Evolutionary conservation across 2,888 invertebrate genomes (phyloP), one percentile per base, ranked within the genome.

Genomic region (Leucophenga maculata): DNA sequence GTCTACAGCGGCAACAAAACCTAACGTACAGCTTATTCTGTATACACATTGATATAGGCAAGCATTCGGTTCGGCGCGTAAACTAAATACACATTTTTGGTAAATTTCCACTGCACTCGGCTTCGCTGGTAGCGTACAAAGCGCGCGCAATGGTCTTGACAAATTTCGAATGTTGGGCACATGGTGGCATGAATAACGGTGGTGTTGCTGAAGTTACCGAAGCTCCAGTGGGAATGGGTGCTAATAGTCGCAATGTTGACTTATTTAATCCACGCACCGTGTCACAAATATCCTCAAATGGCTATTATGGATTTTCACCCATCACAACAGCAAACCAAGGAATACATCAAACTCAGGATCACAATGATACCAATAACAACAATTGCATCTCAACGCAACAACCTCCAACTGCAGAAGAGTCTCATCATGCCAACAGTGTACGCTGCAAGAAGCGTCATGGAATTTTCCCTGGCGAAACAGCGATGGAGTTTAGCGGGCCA

Each of bases 161-260:
- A 26, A 87, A 85, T 81, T 84, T 86, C 70, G 87, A 87, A 78
- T 85, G 84, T 73, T 87, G 87, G 87, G 87, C 87, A 75, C 82
- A 86, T 77, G 86, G 85, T 68, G 84, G 77, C 46, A 39, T 16
- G n/a, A 16, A 2, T n/a, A 64, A 77, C 62, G 69, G 69, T 32
- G 54, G 26, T 16, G 67, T 73, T 20, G 70, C 62, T 50, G 60
- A 46, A 4, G 26, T 4, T 32, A 22, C 39, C 6, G 6, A 50
- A 14, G 18, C 50, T 6, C 9, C 50, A 6, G 50, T 6, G 6
- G 50, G 13, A 16, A n/a, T 50, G 14, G 76, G 68, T 20, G 64
- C 69, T 44, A 75, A 31, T 26, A 59, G 32, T 39, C n/a, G 62
- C 14, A 46, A 75, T 55, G 70, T 83, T 68, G 86, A 87, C 79